Conservation (phyloP, 1,140 invertebrate species). For the Rhyzopertha dominica region DNA sequence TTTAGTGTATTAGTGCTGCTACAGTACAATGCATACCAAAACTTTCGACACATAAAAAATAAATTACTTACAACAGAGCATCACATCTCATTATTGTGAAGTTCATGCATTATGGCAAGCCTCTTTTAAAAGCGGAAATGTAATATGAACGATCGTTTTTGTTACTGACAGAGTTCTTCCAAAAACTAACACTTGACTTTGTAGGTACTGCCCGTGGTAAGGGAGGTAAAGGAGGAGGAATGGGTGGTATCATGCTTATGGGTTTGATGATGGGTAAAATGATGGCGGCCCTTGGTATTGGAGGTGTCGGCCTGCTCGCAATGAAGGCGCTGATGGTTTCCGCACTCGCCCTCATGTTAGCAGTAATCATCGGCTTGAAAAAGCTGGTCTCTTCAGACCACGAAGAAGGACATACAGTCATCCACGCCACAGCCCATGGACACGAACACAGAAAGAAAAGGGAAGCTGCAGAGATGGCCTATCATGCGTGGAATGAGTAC, state of each 20-base stretch:
- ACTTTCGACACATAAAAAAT: no score
- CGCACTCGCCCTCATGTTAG: constrained; percentile 66
- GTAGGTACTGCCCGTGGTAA: no score
- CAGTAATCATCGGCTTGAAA: constrained; percentile 65
- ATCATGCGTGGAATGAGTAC: constrained; percentile 52
- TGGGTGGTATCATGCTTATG: constrained; percentile 53
- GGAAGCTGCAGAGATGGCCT: constrained; percentile 50
- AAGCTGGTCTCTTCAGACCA: constrained; percentile 58
- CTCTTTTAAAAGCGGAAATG: no score
- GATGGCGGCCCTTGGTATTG: constrained; percentile 65
- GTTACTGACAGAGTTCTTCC: no score
- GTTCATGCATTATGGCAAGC: no score
- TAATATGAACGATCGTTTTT: no score
- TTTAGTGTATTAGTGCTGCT: no score
- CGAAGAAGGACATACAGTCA: constrained; percentile 60
- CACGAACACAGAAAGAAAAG: constrained; percentile 55
- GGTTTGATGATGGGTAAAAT: constrained; percentile 70
- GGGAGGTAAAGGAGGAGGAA: constrained; percentile 42
- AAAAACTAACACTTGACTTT: no score
- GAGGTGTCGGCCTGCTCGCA: constrained; percentile 63
- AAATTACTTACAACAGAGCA: no score
- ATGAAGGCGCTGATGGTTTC: constrained; percentile 67
- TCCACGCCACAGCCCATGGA: constrained; percentile 53
- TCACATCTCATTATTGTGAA: no score
- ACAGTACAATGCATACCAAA: no score